Conservation (phyloP, 2,797 vertebrate species). For the Danio kyathit region DNA sequence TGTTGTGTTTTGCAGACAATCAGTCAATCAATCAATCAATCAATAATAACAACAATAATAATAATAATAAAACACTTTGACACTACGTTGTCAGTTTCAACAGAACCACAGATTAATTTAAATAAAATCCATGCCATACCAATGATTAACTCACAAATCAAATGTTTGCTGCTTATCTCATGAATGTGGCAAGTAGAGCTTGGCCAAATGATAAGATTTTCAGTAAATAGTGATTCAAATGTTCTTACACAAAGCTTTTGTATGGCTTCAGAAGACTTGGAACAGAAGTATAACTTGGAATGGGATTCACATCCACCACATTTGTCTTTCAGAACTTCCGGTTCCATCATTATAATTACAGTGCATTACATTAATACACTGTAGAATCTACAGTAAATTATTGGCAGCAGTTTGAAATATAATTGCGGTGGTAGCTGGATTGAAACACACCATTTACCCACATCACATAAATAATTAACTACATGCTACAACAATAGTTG, state of each 20-base stretch:
- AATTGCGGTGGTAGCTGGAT: too few species aligned
- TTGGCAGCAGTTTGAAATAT: too few species aligned
- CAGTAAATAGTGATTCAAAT: not conserved
- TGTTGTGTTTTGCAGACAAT: not conserved
- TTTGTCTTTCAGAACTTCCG: not conserved
- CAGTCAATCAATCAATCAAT: too few species aligned
- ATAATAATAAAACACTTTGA: too few species aligned
- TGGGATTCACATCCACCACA: not conserved
- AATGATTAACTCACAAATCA: not conserved
- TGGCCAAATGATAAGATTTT: not conserved
- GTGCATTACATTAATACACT: too few species aligned
- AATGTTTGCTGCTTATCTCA: not conserved
- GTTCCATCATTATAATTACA: not conserved
- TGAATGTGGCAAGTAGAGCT: not conserved
- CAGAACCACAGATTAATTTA: not conserved
- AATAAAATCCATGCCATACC: not conserved
- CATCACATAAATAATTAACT: too few species aligned
- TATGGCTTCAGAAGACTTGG: not conserved
- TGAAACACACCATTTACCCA: too few species aligned
- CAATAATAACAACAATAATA: too few species aligned
- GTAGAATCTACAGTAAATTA: too few species aligned
- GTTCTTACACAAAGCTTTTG: too few species aligned
- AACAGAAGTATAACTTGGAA: too few species aligned
- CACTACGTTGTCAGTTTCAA: not conserved
- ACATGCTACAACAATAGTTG: too few species aligned